Conservation (phyloP, 2,113 vertebrate species). For the Catharus minimus region DNA sequence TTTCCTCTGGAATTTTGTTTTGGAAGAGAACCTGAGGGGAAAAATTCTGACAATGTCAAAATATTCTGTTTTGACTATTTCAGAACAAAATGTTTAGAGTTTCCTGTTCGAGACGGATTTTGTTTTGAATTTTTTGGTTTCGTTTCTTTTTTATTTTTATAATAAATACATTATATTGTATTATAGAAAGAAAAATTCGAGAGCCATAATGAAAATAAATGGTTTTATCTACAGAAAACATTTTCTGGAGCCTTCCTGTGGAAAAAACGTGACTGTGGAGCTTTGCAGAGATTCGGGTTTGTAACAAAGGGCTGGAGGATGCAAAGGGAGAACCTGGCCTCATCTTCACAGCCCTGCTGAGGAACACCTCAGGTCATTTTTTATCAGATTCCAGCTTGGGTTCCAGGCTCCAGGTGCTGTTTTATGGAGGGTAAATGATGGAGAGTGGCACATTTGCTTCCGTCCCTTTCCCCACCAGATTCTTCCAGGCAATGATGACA, state of each 20-base stretch:
- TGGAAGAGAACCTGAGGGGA: conserved; percentile 59
- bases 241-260: conserved; percentile 10
- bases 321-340: rapidly evolving
- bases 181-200: background rate
- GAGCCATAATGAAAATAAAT: background rate
- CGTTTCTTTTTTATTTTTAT: conserved; percentile 5
- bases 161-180: background rate
- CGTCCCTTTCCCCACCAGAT: background rate
- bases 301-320: background rate
- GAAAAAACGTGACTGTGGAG: conserved; percentile 22
- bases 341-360: background rate
- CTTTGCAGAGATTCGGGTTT: background rate
- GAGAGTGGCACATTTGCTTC: background rate
- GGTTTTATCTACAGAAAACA: background rate
- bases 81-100: conserved; percentile 55
- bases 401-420: background rate
- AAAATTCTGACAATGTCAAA: conserved; percentile 64
- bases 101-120: background rate
- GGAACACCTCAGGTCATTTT: background rate
- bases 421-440: background rate
- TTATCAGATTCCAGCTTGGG: background rate
- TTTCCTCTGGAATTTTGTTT: conserved; percentile 61
- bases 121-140: conserved; percentile 57
- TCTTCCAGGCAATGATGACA: rapidly evolving
- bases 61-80: conserved; percentile 66